Evolutionary conservation across 2,113 vertebrate species (phyloP), one percentile per base, ranked within the genome.

Genomic region (Rhineura floridana): DNA sequence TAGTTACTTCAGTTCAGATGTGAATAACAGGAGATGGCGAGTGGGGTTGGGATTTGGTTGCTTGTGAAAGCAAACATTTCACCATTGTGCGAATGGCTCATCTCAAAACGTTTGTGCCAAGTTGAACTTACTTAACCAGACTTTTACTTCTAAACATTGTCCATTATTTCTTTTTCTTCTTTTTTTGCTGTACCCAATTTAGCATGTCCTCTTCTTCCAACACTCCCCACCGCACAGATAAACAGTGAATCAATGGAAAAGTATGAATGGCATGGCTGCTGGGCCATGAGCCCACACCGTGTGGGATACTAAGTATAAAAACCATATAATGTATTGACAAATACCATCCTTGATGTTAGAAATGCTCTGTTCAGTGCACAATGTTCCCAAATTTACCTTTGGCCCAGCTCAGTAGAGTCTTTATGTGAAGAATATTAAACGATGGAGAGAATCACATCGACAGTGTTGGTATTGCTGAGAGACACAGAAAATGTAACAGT

Each of bases 231-330:
- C 39, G 44, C 67, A 67, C 55, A 62, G 65, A 59, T 80, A 52
- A 87, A 83, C 73, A 78, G 39, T 59, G 84, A 83, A 78, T 86
- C 79, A 77, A 59, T 55, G 23, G 59, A 69, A 55, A 90, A 87
- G 59, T 44, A 90, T 90, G 84, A 76, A 83, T 46, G 84, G 80
- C 48, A 70, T 82, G 44, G 84, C 69, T 85, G 81, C 69, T 91
- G 72, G 91, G 85, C 83, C 85, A 83, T 55, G 86, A 87, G 89
- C 79, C 86, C 72, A 91, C 83, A 67, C 72, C 88, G 89, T 85
- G 84, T 93, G 92, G 90, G 91, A 85, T 75, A 46, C 81, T 89
- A 91, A 91, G 79, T 83, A 89, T 84, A 84, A 48, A 84, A 93
- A 91, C 36, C n/a, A 81, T 33, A 23, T 36, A 82, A 65, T 21